These are phyloP conservation scores for Odocoileus virginianus DNA, from an alignment of 2,113 vertebrate genomes.

Conservation along the genomic window DNA sequence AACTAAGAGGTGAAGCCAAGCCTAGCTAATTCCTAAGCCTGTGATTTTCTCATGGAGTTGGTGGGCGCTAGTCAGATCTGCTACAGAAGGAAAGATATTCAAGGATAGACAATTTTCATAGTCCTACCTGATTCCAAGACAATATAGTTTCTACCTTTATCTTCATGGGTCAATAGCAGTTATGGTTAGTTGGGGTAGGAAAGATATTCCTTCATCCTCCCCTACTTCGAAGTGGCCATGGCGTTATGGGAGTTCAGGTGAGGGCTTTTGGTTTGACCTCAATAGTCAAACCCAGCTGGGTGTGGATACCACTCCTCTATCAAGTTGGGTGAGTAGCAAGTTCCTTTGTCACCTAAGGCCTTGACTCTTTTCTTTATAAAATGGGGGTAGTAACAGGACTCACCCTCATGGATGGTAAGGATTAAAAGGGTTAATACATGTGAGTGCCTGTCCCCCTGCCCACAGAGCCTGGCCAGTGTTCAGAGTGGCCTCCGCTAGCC, in stretches of 20 bases:
- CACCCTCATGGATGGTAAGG: neutral
- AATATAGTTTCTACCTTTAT: neutral
- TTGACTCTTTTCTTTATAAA: neutral
- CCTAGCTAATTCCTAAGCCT: neutral
- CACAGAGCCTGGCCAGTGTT: neutral
- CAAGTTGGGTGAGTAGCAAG: neutral
- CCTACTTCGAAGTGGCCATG: neutral
- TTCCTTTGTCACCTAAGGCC: neutral
- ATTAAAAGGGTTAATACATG: neutral
- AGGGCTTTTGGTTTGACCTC: neutral
- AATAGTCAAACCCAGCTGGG: neutral
- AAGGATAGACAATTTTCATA: neutral
- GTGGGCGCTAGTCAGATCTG: neutral
- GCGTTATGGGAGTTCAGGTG: neutral
- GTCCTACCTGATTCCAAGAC: neutral
- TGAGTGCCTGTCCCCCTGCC: neutral
- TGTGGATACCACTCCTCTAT: neutral
- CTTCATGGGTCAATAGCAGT: neutral
- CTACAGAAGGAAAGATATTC: neutral
- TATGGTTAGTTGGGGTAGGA: neutral
- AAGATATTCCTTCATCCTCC: neutral
- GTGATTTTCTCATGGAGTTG: neutral
- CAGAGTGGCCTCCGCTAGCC: neutral
- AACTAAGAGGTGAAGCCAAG: neutral
- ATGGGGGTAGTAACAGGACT: neutral